A percentile compares a stretch with the other conserved stretches of the same genome.
Evolutionary conservation across 2,888 invertebrate genomes (phyloP).

Genomic region (Epinotia bilunana): DNA sequence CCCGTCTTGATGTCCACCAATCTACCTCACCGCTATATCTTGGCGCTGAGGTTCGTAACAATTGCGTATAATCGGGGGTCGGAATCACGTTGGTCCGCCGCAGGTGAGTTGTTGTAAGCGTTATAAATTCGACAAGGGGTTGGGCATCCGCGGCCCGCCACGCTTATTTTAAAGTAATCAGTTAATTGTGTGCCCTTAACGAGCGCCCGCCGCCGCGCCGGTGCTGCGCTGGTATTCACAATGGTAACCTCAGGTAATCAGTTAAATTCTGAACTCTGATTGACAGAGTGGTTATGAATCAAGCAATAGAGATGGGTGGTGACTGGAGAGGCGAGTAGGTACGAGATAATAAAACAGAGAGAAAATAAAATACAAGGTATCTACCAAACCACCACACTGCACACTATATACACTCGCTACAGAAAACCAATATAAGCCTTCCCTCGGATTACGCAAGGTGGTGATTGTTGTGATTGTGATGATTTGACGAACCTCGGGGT

Average conservation of each 20-base stretch:
- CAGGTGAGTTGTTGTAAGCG: neutral
- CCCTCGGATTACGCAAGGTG: too few species aligned
- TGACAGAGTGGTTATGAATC: too few species aligned
- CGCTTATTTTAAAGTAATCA: constrained; percentile 73
- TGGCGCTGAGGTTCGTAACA: neutral
- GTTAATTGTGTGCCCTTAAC: constrained; percentile 74
- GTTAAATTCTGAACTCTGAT: neutral
- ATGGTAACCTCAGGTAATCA: neutral
- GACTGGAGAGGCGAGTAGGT: too few species aligned
- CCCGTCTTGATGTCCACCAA: neutral
- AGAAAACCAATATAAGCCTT: too few species aligned
- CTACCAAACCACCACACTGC: too few species aligned
- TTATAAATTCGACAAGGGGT: neutral
- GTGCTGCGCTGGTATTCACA: constrained; percentile 8
- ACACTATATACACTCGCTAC: too few species aligned
- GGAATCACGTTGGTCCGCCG: neutral
- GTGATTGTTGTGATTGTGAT: too few species aligned
- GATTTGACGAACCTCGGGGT: too few species aligned
- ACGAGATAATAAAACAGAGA: too few species aligned
- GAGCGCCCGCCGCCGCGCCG: constrained; percentile 49
- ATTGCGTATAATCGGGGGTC: neutral
- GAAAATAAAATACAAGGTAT: too few species aligned
- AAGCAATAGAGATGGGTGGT: too few species aligned
- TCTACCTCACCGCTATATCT: neutral
- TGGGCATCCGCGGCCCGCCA: constrained; percentile 67